Evolutionary conservation across 1,140 invertebrate genomes (phyloP).

Genomic region (Bicyclus anynana): DNA sequence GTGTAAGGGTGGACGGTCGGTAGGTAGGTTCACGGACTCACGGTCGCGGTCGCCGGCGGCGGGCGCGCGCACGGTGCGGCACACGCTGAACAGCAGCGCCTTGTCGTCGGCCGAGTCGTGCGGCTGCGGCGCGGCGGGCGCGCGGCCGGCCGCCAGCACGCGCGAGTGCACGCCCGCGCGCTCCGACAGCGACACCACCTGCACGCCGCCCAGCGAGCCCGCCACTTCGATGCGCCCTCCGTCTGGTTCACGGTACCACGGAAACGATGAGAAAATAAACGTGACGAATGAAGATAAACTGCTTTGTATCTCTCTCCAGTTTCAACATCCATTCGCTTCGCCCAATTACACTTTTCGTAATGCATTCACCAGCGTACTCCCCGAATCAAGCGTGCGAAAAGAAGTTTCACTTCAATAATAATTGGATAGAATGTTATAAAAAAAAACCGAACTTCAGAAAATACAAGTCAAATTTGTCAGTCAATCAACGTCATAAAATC

Average conservation of each 20-base stretch:
- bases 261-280: too few relatives aligned
- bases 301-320: too few relatives aligned
- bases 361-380: too few relatives aligned
- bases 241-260: constrained; percentile 39
- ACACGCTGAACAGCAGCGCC: constrained; percentile 83
- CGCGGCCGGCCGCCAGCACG: constrained; percentile 89
- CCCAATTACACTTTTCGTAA: too few relatives aligned
- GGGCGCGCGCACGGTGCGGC: constrained; percentile 60
- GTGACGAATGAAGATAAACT: neutral
- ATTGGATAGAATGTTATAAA: too few relatives aligned
- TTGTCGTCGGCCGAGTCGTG: constrained; percentile 62
- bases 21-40: constrained; percentile 16
- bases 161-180: constrained; percentile 90
- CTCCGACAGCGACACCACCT: constrained; percentile 92
- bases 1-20: too few relatives aligned
- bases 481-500: too few relatives aligned
- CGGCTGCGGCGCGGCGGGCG: constrained; percentile 44
- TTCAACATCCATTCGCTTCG: too few relatives aligned
- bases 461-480: too few relatives aligned
- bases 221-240: constrained; percentile 81
- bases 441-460: too few relatives aligned
- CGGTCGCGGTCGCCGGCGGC: constrained; percentile 28
- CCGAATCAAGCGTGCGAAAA: too few relatives aligned
- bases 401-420: too few relatives aligned
- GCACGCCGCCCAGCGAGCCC: constrained; percentile 93